Base-by-base conservation (phyloP, 2,888 invertebrate species). In the Pandemis corylana region DNA sequence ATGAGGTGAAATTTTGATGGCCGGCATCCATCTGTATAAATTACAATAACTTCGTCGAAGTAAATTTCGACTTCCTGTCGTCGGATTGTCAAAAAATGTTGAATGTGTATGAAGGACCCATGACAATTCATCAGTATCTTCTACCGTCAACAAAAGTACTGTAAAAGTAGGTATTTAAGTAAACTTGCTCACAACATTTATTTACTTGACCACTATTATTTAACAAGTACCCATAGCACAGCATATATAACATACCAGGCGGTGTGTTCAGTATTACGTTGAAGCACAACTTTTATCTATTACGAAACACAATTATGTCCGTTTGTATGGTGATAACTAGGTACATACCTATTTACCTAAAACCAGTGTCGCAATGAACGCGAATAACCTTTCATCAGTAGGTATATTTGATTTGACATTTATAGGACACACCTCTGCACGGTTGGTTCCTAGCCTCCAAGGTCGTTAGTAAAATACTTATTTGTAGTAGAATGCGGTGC, bases 341-440 rank as follows among this genome's bases (percentile, higher is more conserved):
- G 67, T 71, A 20, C 20, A 20, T 20, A 75, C 66, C 64, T 56
- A 68, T 62, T 62, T 49, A 59, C 68, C 49, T 66, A 74, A 51
- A 70, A 62, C 62, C 62, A 56, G 62, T 75, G 70, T 75, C 44
- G 75, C 67, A 75, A 75, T 56, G 67, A 75, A 75, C 70, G 62
- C 62, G 70, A 71, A 44, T 71, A 71, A 67, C 75, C 75, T 75
- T 75, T 75, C 71, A 63, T 62, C 42, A 65, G 69, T 42, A 65
- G 65, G 69, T 42, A 65, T 51, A 56, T 71, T 78, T 75, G 70
- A 75, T 77, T 77, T 80, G 79, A 79, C 82, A 80, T 81, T 80
- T 79, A 73, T 78, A 68, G 78, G 73, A 70, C 78, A 70, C 78
- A 77, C 66, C 68, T 68, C n/a, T 56, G 13, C 61, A 61, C 67